Evolutionary conservation across 2,888 invertebrate species (phyloP), one percentile per base, ranked within the genome.

Genomic region (Protodeltote pygarga): DNA sequence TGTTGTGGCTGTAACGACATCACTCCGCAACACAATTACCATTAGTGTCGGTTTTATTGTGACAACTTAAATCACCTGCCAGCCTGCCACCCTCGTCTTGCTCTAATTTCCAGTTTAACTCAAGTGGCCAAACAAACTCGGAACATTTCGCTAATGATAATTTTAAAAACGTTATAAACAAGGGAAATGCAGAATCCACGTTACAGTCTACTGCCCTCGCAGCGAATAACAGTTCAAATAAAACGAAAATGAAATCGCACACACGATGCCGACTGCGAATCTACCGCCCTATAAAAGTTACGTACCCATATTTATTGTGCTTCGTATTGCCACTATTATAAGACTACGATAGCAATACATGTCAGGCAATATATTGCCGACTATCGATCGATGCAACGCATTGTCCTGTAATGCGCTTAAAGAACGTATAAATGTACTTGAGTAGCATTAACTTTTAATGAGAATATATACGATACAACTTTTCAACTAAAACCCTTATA

Each of bases 171-270:
- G 38, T 39, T 62, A 48, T 25, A 45, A 48, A 41, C 35, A 61
- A 52, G 42, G 45, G 49, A 57, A 73, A 64, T 47, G 54, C 57
- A 48, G 48, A 48, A 62, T 54, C 58, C 54, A 34, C 53, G 65
- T 75, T 73, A 73, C 72, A 70, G 73, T 74, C 76, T 73, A 64
- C 63, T 64, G 69, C 54, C 55, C 62, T 62, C 42, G 46, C 54
- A 67, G 69, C 64, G 69, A 61, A 65, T 71, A 64, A 69, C 67
- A 74, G 71, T 77, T 75, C 75, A 75, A 83, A 83, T 83, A 83
- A 83, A 82, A 81, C 72, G 70, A 75, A n/a, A 80, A 82, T 79
- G 73, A 75, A 78, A 79, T 77, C 73, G 81, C 77, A 76, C 62
- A 65, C 66, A 70, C 71, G 70, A 70, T 51, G 61, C 67, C 65